Base-by-base conservation (phyloP, 2,888 invertebrate species). In the Ectemnius cavifrons region DNA sequence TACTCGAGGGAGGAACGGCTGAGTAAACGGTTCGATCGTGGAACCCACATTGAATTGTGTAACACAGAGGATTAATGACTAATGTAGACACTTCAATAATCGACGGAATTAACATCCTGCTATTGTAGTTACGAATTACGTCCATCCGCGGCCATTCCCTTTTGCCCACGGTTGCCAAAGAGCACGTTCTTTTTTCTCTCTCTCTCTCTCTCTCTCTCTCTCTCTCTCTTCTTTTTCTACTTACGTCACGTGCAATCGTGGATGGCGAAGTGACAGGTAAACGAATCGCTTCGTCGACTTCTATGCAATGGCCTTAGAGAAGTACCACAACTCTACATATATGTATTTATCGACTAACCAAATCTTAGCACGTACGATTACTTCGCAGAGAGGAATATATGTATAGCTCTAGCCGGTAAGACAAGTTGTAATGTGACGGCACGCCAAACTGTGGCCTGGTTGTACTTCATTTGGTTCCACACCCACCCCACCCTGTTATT, bases 301-400 rank as follows among this genome's bases (percentile, higher is more conserved):
- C 23, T 23, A 11, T 69, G 61, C 67, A 69, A 67, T n/a, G 59
- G 76, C 46, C 47, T 37, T 70, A 76, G 47, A 49, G 68, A 47
- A 61, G 58, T 75, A 82, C 74, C 58, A 72, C 71, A 62, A 66
- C 63, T 69, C 69, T 79, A 23, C 67, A 3, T 37, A 37, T 37
- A 6, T 79, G 73, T 81, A 81, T 79, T 79, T 87, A 87, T 87
- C 86, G 79, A 88, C 85, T 88, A 88, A 88, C 87, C 86, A 87
- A 87, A 88, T 87, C 80, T 81, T 84, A 84, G 77, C 70, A 78
- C 79, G 83, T 71, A 71, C 60, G 78, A 79, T 70, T 75, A 75
- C 72, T 62, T 73, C 60, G 63, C 73, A 56, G 73, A 58, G 67
- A 74, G 67, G 57, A 74, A 49, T 68, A 72, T 73, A 78, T 73